Conservation (phyloP, 1,140 invertebrate genomes). For the Diachasma alloeum region DNA sequence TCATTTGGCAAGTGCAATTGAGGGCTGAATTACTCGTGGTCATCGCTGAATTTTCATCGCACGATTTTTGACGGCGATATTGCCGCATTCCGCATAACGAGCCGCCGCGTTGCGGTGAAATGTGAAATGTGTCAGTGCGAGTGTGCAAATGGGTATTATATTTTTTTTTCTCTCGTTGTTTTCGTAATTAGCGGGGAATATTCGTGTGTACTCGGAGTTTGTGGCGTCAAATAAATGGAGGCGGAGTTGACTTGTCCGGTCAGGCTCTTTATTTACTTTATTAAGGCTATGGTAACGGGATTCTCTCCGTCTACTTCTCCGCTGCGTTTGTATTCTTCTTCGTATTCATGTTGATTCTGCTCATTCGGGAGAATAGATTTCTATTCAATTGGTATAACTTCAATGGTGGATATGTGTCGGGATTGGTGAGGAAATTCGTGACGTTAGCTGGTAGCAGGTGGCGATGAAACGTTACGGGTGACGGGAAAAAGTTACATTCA, state of each 20-base stretch:
- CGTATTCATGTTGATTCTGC: neutral
- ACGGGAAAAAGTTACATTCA: no score
- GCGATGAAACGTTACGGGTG: no score
- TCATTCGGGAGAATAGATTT: neutral
- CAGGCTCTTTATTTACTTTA: constrained; percentile 53
- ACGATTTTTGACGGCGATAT: neutral
- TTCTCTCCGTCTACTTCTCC: constrained; percentile 39
- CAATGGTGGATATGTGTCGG: neutral
- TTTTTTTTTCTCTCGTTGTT: neutral
- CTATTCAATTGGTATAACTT: neutral
- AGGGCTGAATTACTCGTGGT: neutral
- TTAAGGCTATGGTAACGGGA: constrained; percentile 49
- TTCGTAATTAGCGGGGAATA: neutral
- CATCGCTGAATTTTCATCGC: neutral
- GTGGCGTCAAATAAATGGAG: neutral
- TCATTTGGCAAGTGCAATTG: neutral
- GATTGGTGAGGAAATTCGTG: no score
- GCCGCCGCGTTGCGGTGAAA: neutral
- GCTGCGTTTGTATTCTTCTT: constrained; percentile 2
- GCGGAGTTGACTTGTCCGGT: constrained; percentile 35
- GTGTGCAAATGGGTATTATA: neutral
- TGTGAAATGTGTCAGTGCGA: neutral
- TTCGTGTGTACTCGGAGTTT: neutral
- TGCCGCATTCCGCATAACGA: neutral
- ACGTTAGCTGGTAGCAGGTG: no score